Conservation (phyloP, 2,797 vertebrate species). For the Nyctalus aviator region DNA sequence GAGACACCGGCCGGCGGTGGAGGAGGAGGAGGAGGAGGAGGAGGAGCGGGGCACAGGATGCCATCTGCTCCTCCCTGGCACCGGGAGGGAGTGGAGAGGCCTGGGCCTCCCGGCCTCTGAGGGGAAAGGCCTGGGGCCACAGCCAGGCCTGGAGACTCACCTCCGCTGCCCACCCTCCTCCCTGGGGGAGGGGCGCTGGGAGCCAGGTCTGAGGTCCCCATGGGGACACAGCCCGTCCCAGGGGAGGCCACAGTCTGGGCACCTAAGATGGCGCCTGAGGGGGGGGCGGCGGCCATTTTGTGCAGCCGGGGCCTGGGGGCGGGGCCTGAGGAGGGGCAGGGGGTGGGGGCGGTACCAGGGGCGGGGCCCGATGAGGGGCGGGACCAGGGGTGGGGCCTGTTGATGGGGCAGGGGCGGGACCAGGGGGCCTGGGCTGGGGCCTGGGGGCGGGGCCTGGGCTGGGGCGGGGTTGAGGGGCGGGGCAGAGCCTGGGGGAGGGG, state of each 20-base stretch:
- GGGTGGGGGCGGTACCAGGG: not conserved
- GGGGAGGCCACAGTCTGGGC: slow-evolving; percentile 79
- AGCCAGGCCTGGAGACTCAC: slow-evolving; percentile 13
- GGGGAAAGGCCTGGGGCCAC: not conserved
- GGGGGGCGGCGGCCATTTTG: slow-evolving; percentile 82
- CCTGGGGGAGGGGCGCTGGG: slow-evolving; percentile 3
- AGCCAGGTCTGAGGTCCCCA: slow-evolving; percentile 73
- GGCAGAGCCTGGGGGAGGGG: no score
- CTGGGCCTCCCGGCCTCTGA: slow-evolving; percentile 71
- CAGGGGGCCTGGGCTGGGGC: no score
- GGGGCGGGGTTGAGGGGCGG: no score
- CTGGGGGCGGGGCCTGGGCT: no score
- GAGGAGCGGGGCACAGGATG: slow-evolving; percentile 83
- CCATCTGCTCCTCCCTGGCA: slow-evolving; percentile 84
- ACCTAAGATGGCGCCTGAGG: slow-evolving; percentile 81
- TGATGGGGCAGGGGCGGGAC: not conserved
- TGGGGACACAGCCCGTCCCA: slow-evolving; percentile 77
- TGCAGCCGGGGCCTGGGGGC: slow-evolving; percentile 43
- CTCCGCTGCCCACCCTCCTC: not conserved
- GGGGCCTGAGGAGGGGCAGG: not conserved
- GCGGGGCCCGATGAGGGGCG: not conserved
- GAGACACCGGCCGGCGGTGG: slow-evolving; percentile 71
- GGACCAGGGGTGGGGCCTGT: no score
- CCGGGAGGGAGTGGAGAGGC: slow-evolving; percentile 80
- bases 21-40: slow-evolving; percentile 77